A percentile compares a stretch with the other conserved stretches of the same genome.
Conservation (phyloP, 2,797 vertebrate genomes). For the Phrynocephalus vlangalii region DNA sequence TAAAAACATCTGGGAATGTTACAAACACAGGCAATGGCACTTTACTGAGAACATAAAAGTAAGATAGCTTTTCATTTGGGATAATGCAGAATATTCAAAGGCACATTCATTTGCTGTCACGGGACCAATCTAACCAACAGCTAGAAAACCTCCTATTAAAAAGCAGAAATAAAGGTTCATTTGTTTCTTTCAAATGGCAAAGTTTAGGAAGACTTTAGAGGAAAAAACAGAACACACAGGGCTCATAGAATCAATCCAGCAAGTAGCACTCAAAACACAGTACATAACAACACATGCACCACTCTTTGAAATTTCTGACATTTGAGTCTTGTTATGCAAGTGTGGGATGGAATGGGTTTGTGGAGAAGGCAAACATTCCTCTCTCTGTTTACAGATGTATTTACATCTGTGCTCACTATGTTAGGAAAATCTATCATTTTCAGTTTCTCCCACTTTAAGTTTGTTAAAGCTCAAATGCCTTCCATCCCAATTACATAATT, state of each 20-base stretch:
- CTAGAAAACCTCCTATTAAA: constrained; percentile 45
- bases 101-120: constrained; percentile 41
- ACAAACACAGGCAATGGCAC: constrained; percentile 65
- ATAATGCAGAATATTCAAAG: constrained; percentile 59
- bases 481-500: neutral
- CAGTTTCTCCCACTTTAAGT: neutral
- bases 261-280: neutral
- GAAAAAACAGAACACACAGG: neutral
- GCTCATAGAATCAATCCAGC: neutral
- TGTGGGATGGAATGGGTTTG: neutral
- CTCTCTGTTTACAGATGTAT: neutral
- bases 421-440: neutral
- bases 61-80: constrained; percentile 64
- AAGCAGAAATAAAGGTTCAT: neutral
- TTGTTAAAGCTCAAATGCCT: neutral
- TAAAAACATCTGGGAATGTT: constrained; percentile 51
- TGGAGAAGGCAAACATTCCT: no score
- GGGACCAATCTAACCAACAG: constrained; percentile 46
- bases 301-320: neutral
- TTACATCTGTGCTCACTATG: neutral
- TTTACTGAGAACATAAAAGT: constrained; percentile 64
- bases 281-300: neutral
- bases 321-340: neutral
- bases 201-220: neutral
- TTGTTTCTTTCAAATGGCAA: neutral